These are phyloP conservation scores for Petrocephalus schoutedeni DNA, from an alignment of 2,797 vertebrate species.

Conservation along the genomic window DNA sequence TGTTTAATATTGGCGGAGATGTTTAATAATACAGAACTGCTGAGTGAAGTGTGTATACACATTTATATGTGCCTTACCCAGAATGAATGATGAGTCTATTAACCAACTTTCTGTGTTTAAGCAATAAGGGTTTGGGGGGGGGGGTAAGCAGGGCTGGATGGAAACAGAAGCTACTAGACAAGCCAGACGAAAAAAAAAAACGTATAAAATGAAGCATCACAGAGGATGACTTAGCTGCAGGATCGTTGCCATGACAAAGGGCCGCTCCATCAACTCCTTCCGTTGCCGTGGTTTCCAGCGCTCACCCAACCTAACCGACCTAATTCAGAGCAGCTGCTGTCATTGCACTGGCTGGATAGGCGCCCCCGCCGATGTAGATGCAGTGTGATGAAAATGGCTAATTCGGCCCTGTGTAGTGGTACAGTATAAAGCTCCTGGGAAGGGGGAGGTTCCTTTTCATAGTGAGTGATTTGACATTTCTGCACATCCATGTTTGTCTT, in stretches of 20 bases:
- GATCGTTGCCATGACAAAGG: neutral
- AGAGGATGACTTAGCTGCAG: neutral
- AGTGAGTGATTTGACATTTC: neutral
- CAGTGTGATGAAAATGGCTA: neutral
- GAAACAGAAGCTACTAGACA: neutral
- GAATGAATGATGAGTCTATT: neutral
- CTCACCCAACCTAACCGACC: neutral
- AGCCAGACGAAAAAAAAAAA: neutral
- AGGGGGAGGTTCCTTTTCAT: neutral
- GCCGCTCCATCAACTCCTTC: neutral
- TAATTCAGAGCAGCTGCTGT: neutral
- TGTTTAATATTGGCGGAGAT: neutral
- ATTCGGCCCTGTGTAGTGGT: neutral
- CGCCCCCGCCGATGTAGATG: neutral
- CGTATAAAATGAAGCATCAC: neutral
- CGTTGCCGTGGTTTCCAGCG: neutral
- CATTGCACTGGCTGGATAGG: neutral
- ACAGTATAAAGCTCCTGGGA: neutral
- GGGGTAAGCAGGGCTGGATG: neutral
- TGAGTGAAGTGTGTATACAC: neutral
- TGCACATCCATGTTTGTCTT: neutral
- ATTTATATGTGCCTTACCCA: neutral
- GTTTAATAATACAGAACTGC: conserved; percentile 10
- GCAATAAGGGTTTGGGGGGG: neutral
- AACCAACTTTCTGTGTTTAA: neutral